Evolutionary conservation across 2,888 invertebrate genomes (phyloP).

Genomic region (Automeris io): DNA sequence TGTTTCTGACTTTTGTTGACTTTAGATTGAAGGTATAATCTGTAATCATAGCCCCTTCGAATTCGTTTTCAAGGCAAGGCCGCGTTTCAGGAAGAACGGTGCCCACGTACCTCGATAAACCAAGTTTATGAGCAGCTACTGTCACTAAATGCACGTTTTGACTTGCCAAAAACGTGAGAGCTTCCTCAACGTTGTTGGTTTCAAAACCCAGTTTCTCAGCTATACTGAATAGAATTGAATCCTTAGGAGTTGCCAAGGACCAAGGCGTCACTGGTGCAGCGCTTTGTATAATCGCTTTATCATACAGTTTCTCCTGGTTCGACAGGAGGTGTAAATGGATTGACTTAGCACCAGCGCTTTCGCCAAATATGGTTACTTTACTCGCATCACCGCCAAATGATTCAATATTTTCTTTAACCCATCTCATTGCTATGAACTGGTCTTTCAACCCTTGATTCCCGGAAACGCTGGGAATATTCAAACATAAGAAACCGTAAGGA

Average conservation of each 20-base stretch:
- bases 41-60: conserved; percentile 13
- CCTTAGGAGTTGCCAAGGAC: not conserved
- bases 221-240: not conserved
- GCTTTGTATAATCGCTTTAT: conserved; percentile 11
- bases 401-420: conserved; percentile 28
- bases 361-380: conserved; percentile 13
- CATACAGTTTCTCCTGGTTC: conserved; percentile 17
- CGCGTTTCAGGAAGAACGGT: not conserved
- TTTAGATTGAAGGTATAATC: conserved; percentile 15
- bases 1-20: conserved; percentile 12
- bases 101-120: not conserved
- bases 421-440: conserved; percentile 22
- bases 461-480: conserved; percentile 21
- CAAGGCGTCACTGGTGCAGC: not conserved
- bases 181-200: not conserved
- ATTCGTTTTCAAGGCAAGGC: conserved; percentile 9
- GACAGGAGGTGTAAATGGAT: conserved; percentile 21
- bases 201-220: conserved; percentile 4
- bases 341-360: conserved; percentile 23
- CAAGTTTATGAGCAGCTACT: not conserved
- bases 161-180: not conserved
- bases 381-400: conserved; percentile 25
- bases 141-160: conserved; percentile 1
- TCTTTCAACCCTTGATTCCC: conserved; percentile 34
- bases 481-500: conserved; percentile 28